These are phyloP conservation scores for Chalcosyrphus nemorum DNA, from an alignment of 2,888 invertebrate genomes.

Conservation along the genomic window DNA sequence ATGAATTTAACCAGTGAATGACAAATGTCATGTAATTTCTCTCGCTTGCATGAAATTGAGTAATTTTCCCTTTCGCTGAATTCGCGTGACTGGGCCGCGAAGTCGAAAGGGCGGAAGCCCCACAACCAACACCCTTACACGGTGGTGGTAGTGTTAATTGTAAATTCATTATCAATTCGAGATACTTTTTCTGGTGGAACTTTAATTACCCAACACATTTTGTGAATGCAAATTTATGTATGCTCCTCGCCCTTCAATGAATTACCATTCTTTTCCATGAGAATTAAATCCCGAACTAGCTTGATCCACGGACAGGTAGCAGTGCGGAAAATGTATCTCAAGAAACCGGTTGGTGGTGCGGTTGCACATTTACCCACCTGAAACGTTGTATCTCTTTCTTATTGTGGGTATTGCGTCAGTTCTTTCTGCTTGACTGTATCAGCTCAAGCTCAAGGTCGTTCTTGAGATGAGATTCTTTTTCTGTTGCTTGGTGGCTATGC, in stretches of 20 bases:
- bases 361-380: neutral
- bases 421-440: neutral
- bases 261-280: neutral
- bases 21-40: constrained; percentile 14
- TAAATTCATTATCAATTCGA: constrained; percentile 43
- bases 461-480: neutral
- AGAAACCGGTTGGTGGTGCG: constrained; percentile 21
- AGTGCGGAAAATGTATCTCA: constrained; percentile 33
- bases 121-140: neutral
- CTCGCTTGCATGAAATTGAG: neutral
- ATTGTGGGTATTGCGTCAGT: constrained; percentile 24
- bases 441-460: constrained; percentile 51
- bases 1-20: constrained; percentile 7
- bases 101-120: neutral
- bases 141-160: constrained; percentile 35
- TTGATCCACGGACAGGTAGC: neutral
- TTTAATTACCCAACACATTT: constrained; percentile 7
- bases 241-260: neutral
- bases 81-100: neutral
- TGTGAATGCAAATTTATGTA: constrained; percentile 3
- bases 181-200: constrained; percentile 26
- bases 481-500: neutral
- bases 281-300: neutral
- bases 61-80: constrained; percentile 10
- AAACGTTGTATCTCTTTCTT: neutral